Conservation (phyloP, 2,113 vertebrate genomes). For the Stegastes partitus region DNA sequence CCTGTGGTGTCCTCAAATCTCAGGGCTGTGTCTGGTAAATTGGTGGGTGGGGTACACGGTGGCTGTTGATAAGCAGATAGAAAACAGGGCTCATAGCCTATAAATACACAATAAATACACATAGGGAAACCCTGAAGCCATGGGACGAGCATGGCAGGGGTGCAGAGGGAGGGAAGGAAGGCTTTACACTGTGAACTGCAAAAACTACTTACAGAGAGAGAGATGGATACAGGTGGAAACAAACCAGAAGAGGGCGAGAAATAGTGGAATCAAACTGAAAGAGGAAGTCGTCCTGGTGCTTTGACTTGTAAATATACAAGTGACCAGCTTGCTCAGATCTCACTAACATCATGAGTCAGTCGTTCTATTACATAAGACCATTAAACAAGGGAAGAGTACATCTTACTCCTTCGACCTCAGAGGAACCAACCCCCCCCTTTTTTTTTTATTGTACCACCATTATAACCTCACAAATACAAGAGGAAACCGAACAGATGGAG, state of each 20-base stretch:
- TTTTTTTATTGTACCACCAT: constrained; percentile 47
- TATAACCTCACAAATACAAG: constrained; percentile 40
- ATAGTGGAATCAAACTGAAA: not conserved
- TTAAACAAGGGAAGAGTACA: constrained; percentile 28
- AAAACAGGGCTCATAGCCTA: constrained; percentile 68
- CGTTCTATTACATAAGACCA: constrained; percentile 38
- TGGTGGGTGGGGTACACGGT: constrained; percentile 77
- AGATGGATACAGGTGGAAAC: not conserved
- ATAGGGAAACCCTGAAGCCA: constrained; percentile 64
- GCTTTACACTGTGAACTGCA: constrained; percentile 9
- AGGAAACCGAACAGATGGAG: constrained; percentile 45
- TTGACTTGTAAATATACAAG: constrained; percentile 17
- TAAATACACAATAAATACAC: constrained; percentile 78
- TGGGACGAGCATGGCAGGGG: constrained; percentile 17
- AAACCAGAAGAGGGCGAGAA: not conserved
- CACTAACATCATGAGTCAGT: constrained; percentile 20
- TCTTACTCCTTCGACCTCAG: constrained; percentile 34
- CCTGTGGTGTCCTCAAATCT: constrained; percentile 69
- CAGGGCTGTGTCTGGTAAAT: constrained; percentile 73
- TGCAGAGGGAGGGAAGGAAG: constrained; percentile 12
- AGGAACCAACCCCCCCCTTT: constrained; percentile 18
- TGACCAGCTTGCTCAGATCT: constrained; percentile 13
- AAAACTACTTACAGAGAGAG: constrained; percentile 31
- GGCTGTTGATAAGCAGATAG: constrained; percentile 80
- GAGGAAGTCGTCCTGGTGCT: constrained; percentile 12